These are phyloP conservation scores for Tetragonisca angustula DNA, from an alignment of 2,888 invertebrate species.

Conservation along the genomic window DNA sequence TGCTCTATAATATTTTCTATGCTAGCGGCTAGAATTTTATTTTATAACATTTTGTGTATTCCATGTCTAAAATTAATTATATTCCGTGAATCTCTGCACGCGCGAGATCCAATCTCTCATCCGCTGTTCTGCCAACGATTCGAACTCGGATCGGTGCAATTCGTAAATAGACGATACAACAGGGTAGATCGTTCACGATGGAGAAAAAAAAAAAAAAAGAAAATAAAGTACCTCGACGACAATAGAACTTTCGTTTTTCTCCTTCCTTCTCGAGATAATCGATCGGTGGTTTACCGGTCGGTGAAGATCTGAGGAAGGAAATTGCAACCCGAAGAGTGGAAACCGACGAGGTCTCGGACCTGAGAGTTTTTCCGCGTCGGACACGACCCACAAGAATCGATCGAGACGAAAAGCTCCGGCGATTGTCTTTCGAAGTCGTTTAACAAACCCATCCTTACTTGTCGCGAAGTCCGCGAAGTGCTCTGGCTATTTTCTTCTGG, in stretches of 20 bases:
- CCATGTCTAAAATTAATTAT: no score
- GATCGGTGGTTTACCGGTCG: background rate
- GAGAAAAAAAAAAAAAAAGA: background rate
- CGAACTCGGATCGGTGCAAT: background rate
- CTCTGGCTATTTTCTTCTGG: constrained; percentile 40
- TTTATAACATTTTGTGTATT: no score
- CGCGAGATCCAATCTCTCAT: no score
- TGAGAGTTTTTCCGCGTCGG: constrained; percentile 36
- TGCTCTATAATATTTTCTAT: no score
- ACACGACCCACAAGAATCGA: constrained; percentile 46
- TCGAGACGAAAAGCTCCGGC: constrained; percentile 43
- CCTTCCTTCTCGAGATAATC: background rate
- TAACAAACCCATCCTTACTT: constrained; percentile 50
- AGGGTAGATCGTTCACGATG: no score
- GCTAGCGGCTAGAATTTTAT: no score
- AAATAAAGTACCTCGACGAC: background rate
- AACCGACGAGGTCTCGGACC: constrained; percentile 1
- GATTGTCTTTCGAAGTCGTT: constrained; percentile 66
- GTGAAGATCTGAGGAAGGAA: background rate
- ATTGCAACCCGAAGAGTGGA: constrained; percentile 2
- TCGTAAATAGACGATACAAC: background rate
- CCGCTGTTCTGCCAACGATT: no score
- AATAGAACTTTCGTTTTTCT: background rate
- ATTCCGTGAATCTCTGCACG: no score
- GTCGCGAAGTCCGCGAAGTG: constrained; percentile 33